These are phyloP conservation scores for Actinernus sp. DNA, from an alignment of 92 coral and sea anemone species.

Conservation along the genomic window DNA sequence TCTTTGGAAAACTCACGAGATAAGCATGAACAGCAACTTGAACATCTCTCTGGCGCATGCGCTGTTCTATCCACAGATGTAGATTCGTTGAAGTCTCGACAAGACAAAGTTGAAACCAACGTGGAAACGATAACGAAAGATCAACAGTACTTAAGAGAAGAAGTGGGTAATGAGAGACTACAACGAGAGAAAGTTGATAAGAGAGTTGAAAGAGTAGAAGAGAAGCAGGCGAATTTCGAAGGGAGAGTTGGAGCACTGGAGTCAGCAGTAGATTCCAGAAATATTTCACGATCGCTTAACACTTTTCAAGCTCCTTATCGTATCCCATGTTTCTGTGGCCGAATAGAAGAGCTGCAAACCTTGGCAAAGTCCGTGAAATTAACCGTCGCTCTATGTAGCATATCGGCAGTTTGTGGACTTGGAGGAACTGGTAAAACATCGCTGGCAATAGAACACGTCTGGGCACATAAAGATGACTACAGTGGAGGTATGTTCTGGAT, in stretches of 20 bases:
- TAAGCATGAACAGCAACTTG: slow-evolving; percentile 13
- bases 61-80: slow-evolving; percentile 22
- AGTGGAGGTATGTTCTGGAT: slow-evolving; percentile 88
- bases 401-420: slow-evolving; percentile 75
- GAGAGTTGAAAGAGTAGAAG: slow-evolving; percentile 33
- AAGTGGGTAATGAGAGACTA: slow-evolving; percentile 15
- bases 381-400: slow-evolving; percentile 14
- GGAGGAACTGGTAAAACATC: slow-evolving; percentile 93
- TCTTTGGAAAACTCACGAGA: slow-evolving; percentile 54
- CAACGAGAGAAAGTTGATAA: slow-evolving; percentile 27
- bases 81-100: neutral
- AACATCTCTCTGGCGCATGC: no score
- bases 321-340: slow-evolving; percentile 64
- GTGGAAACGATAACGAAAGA: slow-evolving; percentile 3
- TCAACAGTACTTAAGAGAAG: neutral
- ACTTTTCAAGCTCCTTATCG: slow-evolving; percentile 67
- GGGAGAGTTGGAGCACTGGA: no score
- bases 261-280: no score
- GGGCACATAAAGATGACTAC: slow-evolving; percentile 57
- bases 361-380: slow-evolving; percentile 24
- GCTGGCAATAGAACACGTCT: slow-evolving; percentile 77
- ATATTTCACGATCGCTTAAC: neutral
- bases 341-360: slow-evolving; percentile 43
- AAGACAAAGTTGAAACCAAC: neutral
- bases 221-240: no score